Evolutionary conservation across 2,113 vertebrate species (phyloP).

Genomic region (Datnioides undecimradiatus): DNA sequence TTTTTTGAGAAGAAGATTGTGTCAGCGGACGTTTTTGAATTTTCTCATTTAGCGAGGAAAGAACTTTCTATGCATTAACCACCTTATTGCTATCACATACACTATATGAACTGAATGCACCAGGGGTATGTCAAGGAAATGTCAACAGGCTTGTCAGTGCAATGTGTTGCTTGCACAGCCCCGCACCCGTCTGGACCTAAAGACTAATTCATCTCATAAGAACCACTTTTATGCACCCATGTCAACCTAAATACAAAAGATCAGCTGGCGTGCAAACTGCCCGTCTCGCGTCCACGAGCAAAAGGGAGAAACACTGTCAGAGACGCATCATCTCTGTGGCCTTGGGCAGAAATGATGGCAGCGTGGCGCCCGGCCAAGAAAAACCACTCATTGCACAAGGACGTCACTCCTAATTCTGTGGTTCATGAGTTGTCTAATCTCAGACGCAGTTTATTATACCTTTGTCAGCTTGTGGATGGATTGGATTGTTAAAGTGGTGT

Average conservation of each 20-base stretch:
- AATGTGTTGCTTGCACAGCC: not conserved
- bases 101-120: not conserved
- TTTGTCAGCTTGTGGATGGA: constrained; percentile 4
- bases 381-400: not conserved
- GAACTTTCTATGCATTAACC: not conserved
- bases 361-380: constrained; percentile 14
- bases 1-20: too few species aligned
- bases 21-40: too few species aligned
- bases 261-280: not conserved
- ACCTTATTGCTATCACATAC: not conserved
- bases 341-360: constrained; percentile 21
- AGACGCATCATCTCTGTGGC: constrained; percentile 36
- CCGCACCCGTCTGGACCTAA: not conserved
- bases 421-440: not conserved
- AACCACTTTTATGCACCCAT: not conserved
- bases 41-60: too few species aligned
- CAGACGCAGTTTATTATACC: not conserved
- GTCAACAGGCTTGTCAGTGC: not conserved
- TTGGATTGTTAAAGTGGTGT: not conserved
- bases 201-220: not conserved
- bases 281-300: constrained; percentile 3
- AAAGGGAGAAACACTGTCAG: constrained; percentile 23
- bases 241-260: not conserved
- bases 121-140: not conserved
- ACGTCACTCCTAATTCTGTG: constrained; percentile 30